Conservation (phyloP, 1,140 invertebrate species). For the Procambarus clarkii region DNA sequence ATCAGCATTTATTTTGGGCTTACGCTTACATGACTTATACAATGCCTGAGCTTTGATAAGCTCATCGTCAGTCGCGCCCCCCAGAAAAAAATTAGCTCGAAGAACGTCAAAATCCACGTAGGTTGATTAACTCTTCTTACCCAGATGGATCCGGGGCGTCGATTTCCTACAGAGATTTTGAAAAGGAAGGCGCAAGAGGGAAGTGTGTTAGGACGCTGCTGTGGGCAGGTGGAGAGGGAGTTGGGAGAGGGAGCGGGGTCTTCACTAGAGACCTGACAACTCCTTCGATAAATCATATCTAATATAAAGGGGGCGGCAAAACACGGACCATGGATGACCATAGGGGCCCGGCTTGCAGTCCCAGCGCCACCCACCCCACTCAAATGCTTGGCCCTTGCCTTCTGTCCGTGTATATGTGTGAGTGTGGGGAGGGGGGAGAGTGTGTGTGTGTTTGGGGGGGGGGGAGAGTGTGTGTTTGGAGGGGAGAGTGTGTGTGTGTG, state of each 20-base stretch:
- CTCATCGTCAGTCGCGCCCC: too few species aligned
- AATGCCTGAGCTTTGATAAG: too few species aligned
- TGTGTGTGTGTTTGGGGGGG: too few species aligned
- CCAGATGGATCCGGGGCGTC: too few species aligned
- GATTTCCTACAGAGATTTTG: background rate
- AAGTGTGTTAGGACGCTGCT: background rate
- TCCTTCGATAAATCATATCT: constrained; percentile 34
- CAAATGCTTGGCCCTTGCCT: background rate
- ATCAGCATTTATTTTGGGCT: too few species aligned
- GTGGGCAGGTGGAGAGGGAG: constrained; percentile 15
- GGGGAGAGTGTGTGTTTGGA: background rate
- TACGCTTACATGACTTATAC: too few species aligned
- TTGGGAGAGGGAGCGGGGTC: background rate
- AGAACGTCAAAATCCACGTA: too few species aligned
- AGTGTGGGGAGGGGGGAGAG: too few species aligned
- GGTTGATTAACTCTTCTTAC: too few species aligned
- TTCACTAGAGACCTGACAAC: constrained; percentile 35
- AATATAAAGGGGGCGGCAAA: constrained; percentile 33
- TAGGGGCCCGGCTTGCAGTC: background rate
- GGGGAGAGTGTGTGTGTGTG: constrained; percentile 24
- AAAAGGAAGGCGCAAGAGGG: background rate
- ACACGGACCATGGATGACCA: background rate
- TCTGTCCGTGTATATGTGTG: background rate
- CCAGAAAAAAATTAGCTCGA: too few species aligned
- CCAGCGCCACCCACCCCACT: background rate